Conservation (phyloP, 1,140 invertebrate genomes). For the Caenorhabditis latens region DNA sequence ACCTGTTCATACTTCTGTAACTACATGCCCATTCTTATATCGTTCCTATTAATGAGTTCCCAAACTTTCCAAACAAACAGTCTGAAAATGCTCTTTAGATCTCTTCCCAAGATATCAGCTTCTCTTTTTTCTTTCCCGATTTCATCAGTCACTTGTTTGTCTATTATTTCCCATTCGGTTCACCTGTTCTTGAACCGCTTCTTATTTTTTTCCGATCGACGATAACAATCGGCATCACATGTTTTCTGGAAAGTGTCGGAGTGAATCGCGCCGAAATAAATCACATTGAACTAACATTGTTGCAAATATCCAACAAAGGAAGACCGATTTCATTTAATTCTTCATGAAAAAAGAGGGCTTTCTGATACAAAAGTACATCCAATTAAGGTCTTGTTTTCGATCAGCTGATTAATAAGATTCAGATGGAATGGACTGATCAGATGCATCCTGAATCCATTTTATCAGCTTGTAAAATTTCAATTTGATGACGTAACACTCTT, state of each 20-base stretch:
- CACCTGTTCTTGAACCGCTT: constrained; percentile 42
- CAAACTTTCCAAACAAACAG: background rate
- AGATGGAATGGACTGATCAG: background rate
- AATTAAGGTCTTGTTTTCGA: constrained; percentile 19
- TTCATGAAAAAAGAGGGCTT: background rate
- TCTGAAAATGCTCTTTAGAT: background rate
- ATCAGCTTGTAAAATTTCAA: background rate
- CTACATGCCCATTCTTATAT: too few species aligned
- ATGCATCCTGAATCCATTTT: background rate
- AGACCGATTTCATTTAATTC: constrained; percentile 46
- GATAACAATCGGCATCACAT: constrained; percentile 39
- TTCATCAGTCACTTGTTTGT: constrained; percentile 49
- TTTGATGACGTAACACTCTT: background rate
- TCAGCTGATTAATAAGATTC: constrained; percentile 42
- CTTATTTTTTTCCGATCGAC: background rate
- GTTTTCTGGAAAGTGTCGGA: constrained; percentile 41
- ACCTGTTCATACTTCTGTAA: too few species aligned
- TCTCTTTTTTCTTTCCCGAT: background rate
- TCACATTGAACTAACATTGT: constrained; percentile 51
- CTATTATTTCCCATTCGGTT: background rate
- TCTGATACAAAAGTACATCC: constrained; percentile 25
- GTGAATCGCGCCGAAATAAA: constrained; percentile 40
- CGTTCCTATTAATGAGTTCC: too few species aligned
- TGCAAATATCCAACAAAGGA: constrained; percentile 7
- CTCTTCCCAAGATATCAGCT: background rate